Evolutionary conservation across 2,888 invertebrate genomes (phyloP).

Genomic region (Pyrocoelia pectoralis): DNA sequence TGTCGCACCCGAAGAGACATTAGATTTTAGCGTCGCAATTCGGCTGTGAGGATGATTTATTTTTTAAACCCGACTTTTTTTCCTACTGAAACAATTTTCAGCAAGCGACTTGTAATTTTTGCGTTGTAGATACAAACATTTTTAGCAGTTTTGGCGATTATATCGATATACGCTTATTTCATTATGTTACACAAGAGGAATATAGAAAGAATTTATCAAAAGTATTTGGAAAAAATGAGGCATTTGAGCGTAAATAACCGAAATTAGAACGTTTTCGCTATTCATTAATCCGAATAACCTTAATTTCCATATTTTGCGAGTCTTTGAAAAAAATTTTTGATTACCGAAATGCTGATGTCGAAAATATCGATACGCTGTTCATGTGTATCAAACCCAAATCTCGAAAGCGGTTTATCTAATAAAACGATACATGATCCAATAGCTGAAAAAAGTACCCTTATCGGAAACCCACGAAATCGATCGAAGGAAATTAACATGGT

Average conservation of each 20-base stretch:
- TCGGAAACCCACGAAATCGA: background rate
- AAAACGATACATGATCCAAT: too few relatives aligned
- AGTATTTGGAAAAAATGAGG: too few relatives aligned
- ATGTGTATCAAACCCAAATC: too few relatives aligned
- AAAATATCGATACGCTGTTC: too few relatives aligned
- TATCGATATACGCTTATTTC: background rate
- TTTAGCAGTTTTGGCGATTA: background rate
- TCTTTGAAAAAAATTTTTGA: too few relatives aligned
- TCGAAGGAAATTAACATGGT: background rate
- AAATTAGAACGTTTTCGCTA: too few relatives aligned
- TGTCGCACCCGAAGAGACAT: slow-evolving; percentile 41
- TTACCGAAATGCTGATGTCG: too few relatives aligned
- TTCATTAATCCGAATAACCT: too few relatives aligned
- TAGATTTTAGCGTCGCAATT: slow-evolving; percentile 41
- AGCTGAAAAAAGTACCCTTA: background rate
- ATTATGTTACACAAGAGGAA: background rate
- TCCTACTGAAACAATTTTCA: slow-evolving; percentile 24
- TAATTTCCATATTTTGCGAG: too few relatives aligned
- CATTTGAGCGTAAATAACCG: too few relatives aligned
- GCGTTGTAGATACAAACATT: background rate
- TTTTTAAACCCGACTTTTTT: slow-evolving; percentile 37
- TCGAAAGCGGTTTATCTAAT: too few relatives aligned
- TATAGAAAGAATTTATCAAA: background rate
- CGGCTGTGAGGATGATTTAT: slow-evolving; percentile 42
- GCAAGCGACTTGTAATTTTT: background rate